Evolutionary conservation across 2,113 vertebrate species (phyloP).

Genomic region (Gasterosteus aculeatus): DNA sequence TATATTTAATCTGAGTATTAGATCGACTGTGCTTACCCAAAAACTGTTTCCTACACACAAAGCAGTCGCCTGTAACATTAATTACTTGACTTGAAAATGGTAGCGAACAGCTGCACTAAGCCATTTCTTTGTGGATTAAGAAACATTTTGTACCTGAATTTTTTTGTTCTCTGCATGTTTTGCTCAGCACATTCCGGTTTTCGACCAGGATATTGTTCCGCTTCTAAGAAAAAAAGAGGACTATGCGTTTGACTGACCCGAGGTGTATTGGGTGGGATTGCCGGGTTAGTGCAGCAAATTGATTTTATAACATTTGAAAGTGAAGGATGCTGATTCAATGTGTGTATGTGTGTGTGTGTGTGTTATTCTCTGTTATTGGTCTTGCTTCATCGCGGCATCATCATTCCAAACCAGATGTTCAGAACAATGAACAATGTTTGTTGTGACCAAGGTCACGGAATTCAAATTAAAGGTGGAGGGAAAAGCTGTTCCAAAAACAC

Average conservation of each 20-base stretch:
- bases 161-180: not conserved
- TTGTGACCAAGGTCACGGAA: constrained; percentile 16
- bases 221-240: not conserved
- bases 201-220: not conserved
- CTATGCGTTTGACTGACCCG: not conserved
- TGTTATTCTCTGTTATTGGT: not conserved
- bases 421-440: not conserved
- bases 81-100: constrained; percentile 15
- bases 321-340: not conserved
- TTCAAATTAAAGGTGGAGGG: constrained; percentile 4
- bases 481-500: not conserved
- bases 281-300: constrained; percentile 3
- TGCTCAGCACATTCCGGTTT: not conserved
- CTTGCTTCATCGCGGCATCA: constrained; percentile 13
- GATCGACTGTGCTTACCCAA: constrained; percentile 29
- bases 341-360: not conserved
- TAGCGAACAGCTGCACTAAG: constrained; percentile 17
- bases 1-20: constrained; percentile 45
- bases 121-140: constrained; percentile 20
- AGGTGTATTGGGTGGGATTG: not conserved
- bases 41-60: constrained; percentile 8
- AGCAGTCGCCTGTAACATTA: constrained; percentile 19
- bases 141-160: constrained; percentile 10
- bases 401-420: constrained; percentile 2
- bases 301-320: constrained; percentile 5